These are phyloP conservation scores for Lanistes nyassanus DNA, from an alignment of 1,140 invertebrate genomes.

Conservation along the genomic window DNA sequence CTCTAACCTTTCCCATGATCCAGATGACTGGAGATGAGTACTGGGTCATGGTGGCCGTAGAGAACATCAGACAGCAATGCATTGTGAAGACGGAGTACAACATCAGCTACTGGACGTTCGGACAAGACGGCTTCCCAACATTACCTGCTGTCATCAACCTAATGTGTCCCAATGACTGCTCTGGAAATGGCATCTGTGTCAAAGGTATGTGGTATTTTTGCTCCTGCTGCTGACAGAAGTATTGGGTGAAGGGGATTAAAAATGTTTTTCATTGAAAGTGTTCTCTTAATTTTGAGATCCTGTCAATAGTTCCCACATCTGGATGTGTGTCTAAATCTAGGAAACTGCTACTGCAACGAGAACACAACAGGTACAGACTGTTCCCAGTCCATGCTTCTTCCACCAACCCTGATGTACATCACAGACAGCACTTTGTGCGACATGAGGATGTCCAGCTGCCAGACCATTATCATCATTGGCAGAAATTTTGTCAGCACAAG, in stretches of 20 bases:
- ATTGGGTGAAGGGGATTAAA: too few species aligned
- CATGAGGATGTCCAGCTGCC: conserved; percentile 25
- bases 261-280: too few species aligned
- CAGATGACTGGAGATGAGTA: conserved; percentile 44
- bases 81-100: conserved; percentile 31
- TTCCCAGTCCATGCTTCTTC: conserved; percentile 25
- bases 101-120: conserved; percentile 33
- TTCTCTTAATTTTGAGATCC: too few species aligned
- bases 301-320: too few species aligned
- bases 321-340: conserved; percentile 32
- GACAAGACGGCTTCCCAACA: conserved; percentile 13
- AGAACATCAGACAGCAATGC: conserved; percentile 40
- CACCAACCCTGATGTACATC: conserved; percentile 34
- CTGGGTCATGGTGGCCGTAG: conserved; percentile 38
- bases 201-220: conserved; percentile 27
- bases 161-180: conserved; percentile 48
- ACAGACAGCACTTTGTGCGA: conserved; percentile 35
- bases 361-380: conserved; percentile 46
- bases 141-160: conserved; percentile 32
- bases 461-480: conserved; percentile 35
- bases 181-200: conserved; percentile 37
- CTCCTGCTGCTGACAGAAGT: too few species aligned
- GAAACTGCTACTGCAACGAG: conserved; percentile 37
- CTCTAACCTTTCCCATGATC: not conserved
- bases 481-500: conserved; percentile 38